A percentile compares a stretch with the other conserved stretches of the same genome.
These are phyloP conservation scores for Callaeas wilsoni DNA, from an alignment of 2,113 vertebrate genomes.

Conservation along the genomic window DNA sequence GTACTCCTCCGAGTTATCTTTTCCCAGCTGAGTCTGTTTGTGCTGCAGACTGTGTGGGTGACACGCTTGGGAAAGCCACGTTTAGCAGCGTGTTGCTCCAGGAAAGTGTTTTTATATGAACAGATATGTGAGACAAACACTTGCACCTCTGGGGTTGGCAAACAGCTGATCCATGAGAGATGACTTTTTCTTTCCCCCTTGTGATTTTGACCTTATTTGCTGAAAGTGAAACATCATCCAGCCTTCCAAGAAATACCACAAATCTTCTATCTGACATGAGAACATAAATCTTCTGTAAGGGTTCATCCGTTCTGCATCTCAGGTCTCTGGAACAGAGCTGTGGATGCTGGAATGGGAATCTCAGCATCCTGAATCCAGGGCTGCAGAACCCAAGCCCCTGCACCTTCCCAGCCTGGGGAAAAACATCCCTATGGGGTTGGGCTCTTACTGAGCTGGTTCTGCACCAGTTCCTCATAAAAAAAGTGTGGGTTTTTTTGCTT, in stretches of 20 bases:
- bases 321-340: neutral
- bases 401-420: neutral
- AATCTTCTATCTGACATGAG: neutral
- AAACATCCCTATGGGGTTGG: neutral
- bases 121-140: neutral
- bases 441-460: neutral
- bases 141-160: neutral
- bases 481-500: neutral
- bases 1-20: neutral
- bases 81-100: neutral
- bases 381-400: neutral
- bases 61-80: neutral
- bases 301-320: neutral
- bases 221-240: neutral
- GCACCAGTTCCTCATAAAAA: neutral
- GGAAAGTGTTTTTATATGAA: neutral
- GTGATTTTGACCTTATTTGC: constrained; percentile 28
- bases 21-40: neutral
- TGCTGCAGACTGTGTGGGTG: neutral
- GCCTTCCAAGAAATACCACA: neutral
- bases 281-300: neutral
- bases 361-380: neutral
- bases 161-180: neutral
- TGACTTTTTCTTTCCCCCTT: neutral
- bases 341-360: neutral